These are phyloP conservation scores for Agrochola litura DNA, from an alignment of 2,888 invertebrate species.

Conservation along the genomic window DNA sequence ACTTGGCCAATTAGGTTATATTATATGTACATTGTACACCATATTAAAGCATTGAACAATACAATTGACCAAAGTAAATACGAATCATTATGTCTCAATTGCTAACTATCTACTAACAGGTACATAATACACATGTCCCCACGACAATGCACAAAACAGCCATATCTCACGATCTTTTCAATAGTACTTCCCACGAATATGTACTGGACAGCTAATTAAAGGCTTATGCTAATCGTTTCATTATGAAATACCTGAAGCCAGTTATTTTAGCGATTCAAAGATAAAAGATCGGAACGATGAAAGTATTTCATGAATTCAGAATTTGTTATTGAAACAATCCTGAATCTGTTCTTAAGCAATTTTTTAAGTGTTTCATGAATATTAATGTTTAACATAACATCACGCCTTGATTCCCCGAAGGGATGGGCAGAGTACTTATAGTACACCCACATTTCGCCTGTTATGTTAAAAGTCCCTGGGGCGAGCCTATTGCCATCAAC, in stretches of 20 bases:
- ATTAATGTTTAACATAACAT: too few species aligned
- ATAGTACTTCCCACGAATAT: slow-evolving; percentile 59
- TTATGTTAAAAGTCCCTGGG: too few species aligned
- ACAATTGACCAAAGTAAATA: slow-evolving; percentile 35
- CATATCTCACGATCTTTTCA: slow-evolving; percentile 56
- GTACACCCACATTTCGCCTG: too few species aligned
- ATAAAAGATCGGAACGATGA: slow-evolving; percentile 9
- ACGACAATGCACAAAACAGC: slow-evolving; percentile 39
- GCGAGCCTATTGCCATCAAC: too few species aligned
- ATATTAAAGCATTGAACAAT: slow-evolving; percentile 22
- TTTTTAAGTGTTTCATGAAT: neutral
- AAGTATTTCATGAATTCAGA: slow-evolving; percentile 30
- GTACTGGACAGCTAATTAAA: slow-evolving; percentile 47
- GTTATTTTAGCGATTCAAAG: slow-evolving; percentile 12
- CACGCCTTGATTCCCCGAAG: too few species aligned
- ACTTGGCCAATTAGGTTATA: neutral
- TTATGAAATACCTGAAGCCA: slow-evolving; percentile 38
- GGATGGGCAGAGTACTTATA: too few species aligned
- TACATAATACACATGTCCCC: slow-evolving; percentile 33
- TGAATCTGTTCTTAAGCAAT: neutral
- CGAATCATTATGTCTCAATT: slow-evolving; percentile 28
- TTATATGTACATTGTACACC: neutral
- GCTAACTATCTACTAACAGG: slow-evolving; percentile 13
- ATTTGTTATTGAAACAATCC: neutral
- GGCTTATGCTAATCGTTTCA: slow-evolving; percentile 41